phyloP scores from a whole-genome alignment of 2,797 vertebrate species.

The Rhinella marina region DNA sequence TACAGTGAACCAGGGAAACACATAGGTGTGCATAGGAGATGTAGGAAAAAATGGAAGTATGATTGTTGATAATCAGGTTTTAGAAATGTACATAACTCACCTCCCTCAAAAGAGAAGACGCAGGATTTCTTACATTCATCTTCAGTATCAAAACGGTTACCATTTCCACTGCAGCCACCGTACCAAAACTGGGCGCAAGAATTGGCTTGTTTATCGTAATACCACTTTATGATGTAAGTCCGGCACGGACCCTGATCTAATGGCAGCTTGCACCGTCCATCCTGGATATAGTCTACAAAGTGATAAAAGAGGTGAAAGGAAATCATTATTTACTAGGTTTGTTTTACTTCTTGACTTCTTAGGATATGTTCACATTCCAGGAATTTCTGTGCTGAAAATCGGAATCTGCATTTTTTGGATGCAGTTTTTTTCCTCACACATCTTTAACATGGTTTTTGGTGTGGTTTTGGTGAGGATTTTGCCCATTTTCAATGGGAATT shows the following conservation, averaged over 20 bases:
- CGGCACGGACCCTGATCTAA: constrained; percentile 83
- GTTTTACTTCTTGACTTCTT: background rate
- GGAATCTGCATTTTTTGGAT: too few species aligned
- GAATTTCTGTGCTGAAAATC: too few species aligned
- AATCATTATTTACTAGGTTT: background rate
- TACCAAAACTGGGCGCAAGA: constrained; percentile 91
- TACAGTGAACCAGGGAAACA: background rate
- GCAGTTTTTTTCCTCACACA: too few species aligned
- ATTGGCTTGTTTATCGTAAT: constrained; percentile 86
- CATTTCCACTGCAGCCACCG: constrained; percentile 83
- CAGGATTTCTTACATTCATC: constrained; percentile 82
- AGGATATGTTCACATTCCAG: too few species aligned
- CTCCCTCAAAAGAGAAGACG: constrained; percentile 71
- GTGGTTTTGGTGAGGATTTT: too few species aligned
- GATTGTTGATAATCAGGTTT: background rate
- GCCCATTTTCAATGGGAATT: too few species aligned
- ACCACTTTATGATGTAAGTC: constrained; percentile 82
- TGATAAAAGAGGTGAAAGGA: constrained; percentile 29
- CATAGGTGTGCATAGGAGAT: background rate
- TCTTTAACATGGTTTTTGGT: too few species aligned
- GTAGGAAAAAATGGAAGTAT: background rate
- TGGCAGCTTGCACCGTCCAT: constrained; percentile 73
- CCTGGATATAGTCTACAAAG: constrained; percentile 63
- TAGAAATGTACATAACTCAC: constrained; percentile 61
- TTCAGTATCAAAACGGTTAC: constrained; percentile 84